Conservation (phyloP, 2,797 vertebrate genomes). For the Furcifer pardalis region DNA sequence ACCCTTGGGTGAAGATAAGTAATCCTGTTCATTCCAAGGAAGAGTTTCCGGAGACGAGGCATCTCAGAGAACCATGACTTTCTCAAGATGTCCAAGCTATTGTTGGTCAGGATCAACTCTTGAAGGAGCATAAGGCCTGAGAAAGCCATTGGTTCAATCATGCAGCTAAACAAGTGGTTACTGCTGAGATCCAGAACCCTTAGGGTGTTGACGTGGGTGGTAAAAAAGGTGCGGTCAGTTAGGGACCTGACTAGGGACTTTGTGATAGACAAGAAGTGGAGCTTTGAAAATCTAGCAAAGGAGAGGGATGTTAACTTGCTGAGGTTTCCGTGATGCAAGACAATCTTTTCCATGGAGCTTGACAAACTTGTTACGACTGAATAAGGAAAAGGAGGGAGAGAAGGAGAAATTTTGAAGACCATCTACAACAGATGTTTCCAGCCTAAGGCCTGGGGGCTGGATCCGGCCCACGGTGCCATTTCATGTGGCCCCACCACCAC, state of each 20-base stretch:
- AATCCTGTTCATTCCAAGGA: slow-evolving; percentile 29
- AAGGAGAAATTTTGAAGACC: not conserved
- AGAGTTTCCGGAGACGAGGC: slow-evolving; percentile 9
- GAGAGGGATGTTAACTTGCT: slow-evolving; percentile 6
- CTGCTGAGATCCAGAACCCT: slow-evolving; percentile 35
- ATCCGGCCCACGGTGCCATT: too few species aligned
- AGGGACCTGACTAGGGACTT: slow-evolving; percentile 7
- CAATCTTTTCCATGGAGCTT: slow-evolving; percentile 14
- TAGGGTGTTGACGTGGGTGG: not conserved
- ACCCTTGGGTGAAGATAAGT: slow-evolving; percentile 35
- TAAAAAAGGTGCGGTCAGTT: slow-evolving; percentile 9
- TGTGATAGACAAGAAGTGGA: slow-evolving; percentile 37
- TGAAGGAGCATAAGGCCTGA: slow-evolving; percentile 22
- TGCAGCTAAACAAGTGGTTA: slow-evolving; percentile 36
- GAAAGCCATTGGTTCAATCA: slow-evolving; percentile 24
- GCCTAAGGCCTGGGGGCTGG: too few species aligned
- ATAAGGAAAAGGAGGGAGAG: not conserved
- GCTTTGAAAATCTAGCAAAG: slow-evolving; percentile 40
- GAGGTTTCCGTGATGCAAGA: slow-evolving; percentile 32
- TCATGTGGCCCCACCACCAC: too few species aligned
- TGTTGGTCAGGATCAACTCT: slow-evolving; percentile 29
- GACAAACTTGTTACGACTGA: slow-evolving; percentile 40
- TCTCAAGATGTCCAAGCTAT: slow-evolving; percentile 27
- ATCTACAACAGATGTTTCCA: too few species aligned
- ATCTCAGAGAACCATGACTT: slow-evolving; percentile 36